A percentile compares a stretch with the other conserved stretches of the same genome.
These are phyloP conservation scores for Rynchops niger DNA, from an alignment of 2,113 vertebrate species.

Conservation along the genomic window DNA sequence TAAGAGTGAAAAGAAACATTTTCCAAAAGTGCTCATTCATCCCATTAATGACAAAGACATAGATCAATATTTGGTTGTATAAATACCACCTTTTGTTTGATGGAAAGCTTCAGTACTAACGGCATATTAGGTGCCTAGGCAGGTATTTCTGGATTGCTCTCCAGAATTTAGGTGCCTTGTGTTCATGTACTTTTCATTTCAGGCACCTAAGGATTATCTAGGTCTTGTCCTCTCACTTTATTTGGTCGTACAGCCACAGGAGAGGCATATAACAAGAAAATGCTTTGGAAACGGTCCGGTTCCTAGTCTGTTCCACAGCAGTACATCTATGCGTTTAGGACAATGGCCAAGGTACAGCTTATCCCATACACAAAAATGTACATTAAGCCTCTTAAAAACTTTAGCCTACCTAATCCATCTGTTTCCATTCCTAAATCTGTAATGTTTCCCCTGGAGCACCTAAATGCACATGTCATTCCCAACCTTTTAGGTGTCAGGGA, in stretches of 20 bases:
- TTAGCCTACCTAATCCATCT: not conserved
- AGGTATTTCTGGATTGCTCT: not conserved
- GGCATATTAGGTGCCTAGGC: not conserved
- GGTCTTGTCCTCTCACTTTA: not conserved
- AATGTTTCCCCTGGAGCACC: not conserved
- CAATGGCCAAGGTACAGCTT: not conserved
- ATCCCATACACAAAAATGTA: not conserved
- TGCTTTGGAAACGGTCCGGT: not conserved
- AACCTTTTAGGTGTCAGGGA: not conserved
- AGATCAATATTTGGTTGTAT: not conserved
- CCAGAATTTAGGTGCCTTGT: not conserved
- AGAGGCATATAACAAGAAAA: not conserved
- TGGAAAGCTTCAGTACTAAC: not conserved
- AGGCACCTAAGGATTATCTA: not conserved
- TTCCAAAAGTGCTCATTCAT: not conserved
- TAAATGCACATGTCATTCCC: not conserved
- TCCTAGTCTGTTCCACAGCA: not conserved
- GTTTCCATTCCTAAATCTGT: not conserved
- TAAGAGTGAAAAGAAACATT: not conserved
- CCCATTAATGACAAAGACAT: not conserved
- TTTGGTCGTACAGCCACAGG: not conserved
- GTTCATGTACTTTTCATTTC: not conserved
- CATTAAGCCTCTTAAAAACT: not conserved
- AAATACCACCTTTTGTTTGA: not conserved
- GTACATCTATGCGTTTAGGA: not conserved